phyloP scores from a whole-genome alignment of 2,113 vertebrate genomes.

The Calyptommatus sinebrachiatus region DNA sequence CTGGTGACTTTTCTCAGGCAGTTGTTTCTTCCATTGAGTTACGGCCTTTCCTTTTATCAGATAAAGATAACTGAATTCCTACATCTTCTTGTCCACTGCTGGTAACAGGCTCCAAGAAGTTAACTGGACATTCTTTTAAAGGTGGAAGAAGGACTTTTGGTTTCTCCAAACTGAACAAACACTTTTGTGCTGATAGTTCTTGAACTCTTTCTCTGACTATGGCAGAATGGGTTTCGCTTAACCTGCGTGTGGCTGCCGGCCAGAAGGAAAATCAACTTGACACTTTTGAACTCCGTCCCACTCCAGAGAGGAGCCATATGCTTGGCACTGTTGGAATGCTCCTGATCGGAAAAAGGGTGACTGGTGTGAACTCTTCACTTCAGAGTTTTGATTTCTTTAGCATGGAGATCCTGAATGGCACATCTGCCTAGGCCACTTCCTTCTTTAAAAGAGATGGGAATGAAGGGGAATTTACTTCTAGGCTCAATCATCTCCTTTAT shows the following conservation, averaged over 20 bases:
- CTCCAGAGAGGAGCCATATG: fast-evolving
- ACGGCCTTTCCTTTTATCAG: background rate
- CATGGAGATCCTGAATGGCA: background rate
- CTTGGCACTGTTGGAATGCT: fast-evolving
- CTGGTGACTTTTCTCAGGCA: too few species aligned
- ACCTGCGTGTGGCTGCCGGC: background rate
- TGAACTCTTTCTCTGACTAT: background rate
- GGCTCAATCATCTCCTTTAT: too few species aligned
- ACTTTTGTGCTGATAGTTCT: background rate
- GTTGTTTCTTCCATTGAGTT: too few species aligned
- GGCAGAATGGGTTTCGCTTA: background rate
- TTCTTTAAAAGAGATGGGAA: background rate
- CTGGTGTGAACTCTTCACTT: background rate
- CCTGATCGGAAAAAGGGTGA: background rate
- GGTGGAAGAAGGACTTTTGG: background rate
- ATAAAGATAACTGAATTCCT: background rate
- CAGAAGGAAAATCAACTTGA: background rate
- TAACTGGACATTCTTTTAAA: background rate
- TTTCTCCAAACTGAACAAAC: background rate
- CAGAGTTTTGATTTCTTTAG: background rate
- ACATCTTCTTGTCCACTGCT: background rate
- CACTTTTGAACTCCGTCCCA: background rate
- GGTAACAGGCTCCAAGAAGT: background rate
- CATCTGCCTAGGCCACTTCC: background rate
- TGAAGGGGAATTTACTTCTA: background rate